Evolutionary conservation across 2,888 invertebrate species (phyloP), one percentile per base, ranked within the genome.

Genomic region (Pristionchus maxplancki): DNA sequence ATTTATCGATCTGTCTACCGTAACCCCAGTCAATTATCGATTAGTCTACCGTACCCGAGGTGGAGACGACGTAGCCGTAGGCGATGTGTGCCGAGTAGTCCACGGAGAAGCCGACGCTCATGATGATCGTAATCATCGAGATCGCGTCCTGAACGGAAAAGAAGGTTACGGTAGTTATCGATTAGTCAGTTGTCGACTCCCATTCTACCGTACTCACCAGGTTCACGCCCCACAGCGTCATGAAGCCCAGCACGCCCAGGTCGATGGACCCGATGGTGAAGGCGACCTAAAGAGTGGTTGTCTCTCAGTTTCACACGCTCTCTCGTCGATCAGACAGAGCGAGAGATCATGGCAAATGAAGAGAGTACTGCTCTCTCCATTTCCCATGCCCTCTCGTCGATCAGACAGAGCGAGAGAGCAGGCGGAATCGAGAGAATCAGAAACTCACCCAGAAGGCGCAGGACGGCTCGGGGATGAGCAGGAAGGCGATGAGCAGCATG

Each of bases 31-130:
- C 53, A 53, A 17, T 53, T 53, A 8, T 20, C 53, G 53, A 53
- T 53, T 20, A 20, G 20, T 20, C 24, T 58, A 58, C 58, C 58
- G 58, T 58, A 58, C 58, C 58, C n/a, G 85, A 85, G 11, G 92
- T 91, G 2, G 92, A 92, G 24, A 93, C 91, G 34, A 93, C 93
- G 88, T 93, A 93, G 17, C 93, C 93, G 78, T 94, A 93, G n/a
- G 93, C 93, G 78, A 94, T 93, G 88, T 93, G 93, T 3, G 98
- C 98, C 0, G 97, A 97, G 95, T 97, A 98, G 94, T 98, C 98
- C 0, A 98, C 97, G 9, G 97, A 97, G 95, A 98, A 98, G 87
- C 98, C 98, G 89, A 98, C 97, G 95, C 98, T 98, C 98, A 98
- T 98, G 92, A 98, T 98, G 88, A 98, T 96, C 0, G 93, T 93